These are phyloP conservation scores for Nycticebus coucang DNA, from an alignment of 2,113 vertebrate species.

Conservation along the genomic window DNA sequence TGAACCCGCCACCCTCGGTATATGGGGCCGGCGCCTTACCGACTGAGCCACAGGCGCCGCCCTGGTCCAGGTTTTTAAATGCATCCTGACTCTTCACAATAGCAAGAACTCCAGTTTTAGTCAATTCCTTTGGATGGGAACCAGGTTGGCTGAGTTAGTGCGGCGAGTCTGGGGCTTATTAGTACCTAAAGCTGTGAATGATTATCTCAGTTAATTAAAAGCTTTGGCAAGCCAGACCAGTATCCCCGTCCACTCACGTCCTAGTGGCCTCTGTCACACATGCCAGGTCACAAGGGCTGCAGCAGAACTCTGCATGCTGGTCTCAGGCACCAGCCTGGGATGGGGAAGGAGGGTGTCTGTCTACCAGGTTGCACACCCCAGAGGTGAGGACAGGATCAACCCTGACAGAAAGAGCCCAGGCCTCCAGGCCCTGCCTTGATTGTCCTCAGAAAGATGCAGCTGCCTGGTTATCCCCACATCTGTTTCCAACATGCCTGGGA, in stretches of 20 bases:
- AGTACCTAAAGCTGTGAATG: background rate
- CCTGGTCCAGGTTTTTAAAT: background rate
- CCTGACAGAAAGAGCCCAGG: background rate
- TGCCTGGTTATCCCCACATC: accelerated
- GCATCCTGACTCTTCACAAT: background rate
- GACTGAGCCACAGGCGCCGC: too few relatives aligned
- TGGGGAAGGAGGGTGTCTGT: too few relatives aligned
- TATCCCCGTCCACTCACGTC: background rate
- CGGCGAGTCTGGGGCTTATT: background rate
- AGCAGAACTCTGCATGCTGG: background rate
- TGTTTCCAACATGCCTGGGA: background rate
- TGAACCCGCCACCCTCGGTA: too few relatives aligned
- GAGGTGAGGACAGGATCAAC: background rate
- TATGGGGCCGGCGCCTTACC: too few relatives aligned
- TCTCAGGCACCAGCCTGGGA: background rate
- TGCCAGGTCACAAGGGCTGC: background rate
- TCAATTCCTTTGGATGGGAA: background rate
- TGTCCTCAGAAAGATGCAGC: background rate
- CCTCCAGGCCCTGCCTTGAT: background rate
- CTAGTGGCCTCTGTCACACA: background rate
- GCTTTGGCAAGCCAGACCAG: background rate
- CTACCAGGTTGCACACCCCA: background rate
- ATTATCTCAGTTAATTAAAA: slow-evolving; percentile 58
- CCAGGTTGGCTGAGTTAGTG: background rate
- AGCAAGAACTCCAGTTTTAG: background rate